phyloP scores from a whole-genome alignment of 2,113 vertebrate species.

The Carollia perspicillata region DNA sequence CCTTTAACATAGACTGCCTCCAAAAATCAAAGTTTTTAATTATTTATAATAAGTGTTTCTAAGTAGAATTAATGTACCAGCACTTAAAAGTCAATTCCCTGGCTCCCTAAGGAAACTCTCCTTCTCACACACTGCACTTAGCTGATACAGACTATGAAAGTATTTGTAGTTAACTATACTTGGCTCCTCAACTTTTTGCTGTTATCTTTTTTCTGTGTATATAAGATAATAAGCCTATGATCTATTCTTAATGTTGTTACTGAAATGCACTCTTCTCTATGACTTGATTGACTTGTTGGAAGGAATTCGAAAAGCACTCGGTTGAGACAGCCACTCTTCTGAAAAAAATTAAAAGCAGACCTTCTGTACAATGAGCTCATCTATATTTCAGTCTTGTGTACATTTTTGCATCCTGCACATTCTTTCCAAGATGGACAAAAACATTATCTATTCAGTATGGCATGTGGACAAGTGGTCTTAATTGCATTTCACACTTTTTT shows the following conservation, averaged over 20 bases:
- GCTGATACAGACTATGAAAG: background rate
- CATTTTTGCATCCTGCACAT: background rate
- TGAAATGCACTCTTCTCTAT: slow-evolving; percentile 13
- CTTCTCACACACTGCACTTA: background rate
- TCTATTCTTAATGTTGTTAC: background rate
- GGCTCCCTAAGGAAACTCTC: slow-evolving; percentile 55
- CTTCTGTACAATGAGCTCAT: background rate
- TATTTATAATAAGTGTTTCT: slow-evolving; percentile 84
- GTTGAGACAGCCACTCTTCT: background rate
- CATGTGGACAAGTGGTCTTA: background rate
- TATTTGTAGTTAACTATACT: slow-evolving; percentile 30
- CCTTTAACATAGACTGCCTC: slow-evolving; percentile 57
- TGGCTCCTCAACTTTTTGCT: slow-evolving; percentile 38
- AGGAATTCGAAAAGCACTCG: background rate
- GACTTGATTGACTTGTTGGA: slow-evolving; percentile 42
- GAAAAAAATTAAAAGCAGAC: background rate
- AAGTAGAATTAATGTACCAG: slow-evolving; percentile 76
- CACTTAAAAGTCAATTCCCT: slow-evolving; percentile 69
- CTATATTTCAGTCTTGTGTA: background rate
- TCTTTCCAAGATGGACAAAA: slow-evolving; percentile 21
- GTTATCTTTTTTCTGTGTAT: background rate
- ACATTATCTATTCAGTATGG: background rate
- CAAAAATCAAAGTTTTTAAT: slow-evolving; percentile 78
- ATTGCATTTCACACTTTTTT: slow-evolving; percentile 48
- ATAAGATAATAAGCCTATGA: background rate